These are phyloP conservation scores for Chironomus tepperi DNA, from an alignment of 1,140 invertebrate species.

Conservation along the genomic window DNA sequence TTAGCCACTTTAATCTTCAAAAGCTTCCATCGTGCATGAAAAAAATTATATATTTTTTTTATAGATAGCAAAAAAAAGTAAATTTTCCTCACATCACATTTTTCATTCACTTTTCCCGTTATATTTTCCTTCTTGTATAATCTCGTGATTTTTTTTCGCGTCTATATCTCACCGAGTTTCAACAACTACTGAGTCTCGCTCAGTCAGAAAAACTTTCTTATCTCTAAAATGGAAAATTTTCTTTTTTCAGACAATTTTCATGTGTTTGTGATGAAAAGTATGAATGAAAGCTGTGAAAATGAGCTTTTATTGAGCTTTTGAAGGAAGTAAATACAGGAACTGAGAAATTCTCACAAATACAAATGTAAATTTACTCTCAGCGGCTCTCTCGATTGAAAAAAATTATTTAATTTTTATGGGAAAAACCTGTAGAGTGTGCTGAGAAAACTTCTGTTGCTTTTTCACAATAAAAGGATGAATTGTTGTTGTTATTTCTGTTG, in stretches of 20 bases:
- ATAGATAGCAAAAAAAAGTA: no score
- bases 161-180: constrained; percentile 14
- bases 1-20: no score
- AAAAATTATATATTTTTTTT: no score
- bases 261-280: constrained; percentile 10
- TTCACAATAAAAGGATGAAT: neutral
- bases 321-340: neutral
- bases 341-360: neutral
- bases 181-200: constrained; percentile 9
- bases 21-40: no score
- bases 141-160: neutral
- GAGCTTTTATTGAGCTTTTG: neutral
- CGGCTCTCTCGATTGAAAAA: neutral
- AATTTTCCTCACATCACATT: no score
- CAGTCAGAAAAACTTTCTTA: no score
- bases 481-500: neutral
- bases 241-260: neutral
- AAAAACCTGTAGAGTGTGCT: constrained; percentile 15
- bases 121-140: no score
- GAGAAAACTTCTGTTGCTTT: neutral
- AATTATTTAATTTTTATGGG: neutral
- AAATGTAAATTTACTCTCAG: neutral
- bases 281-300: constrained; percentile 1
- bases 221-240: neutral
- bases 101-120: no score